Evolutionary conservation across 2,113 vertebrate species (phyloP), one percentile per base, ranked within the genome.

Genomic region (Nesogale talazaci): DNA sequence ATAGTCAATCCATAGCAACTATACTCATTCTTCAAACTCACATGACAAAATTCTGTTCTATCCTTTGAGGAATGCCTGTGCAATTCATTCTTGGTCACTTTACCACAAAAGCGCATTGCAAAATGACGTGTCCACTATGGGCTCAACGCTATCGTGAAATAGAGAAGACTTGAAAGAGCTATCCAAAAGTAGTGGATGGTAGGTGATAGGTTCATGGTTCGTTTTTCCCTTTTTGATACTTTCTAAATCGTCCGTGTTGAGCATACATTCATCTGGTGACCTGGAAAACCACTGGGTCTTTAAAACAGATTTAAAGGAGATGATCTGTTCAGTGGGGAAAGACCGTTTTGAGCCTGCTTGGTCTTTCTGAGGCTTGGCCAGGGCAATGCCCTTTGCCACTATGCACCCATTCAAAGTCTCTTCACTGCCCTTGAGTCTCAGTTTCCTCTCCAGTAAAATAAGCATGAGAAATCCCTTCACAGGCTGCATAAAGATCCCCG

Each of bases 71-170:
- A 93, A 92, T 56, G 14, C 16, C 20, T 56, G 34, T 20, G 65
- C n/a, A 52, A 87, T 93, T 92, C 19, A 61, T 86, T 90, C 11
- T 81, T 34, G 61, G 56, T 25, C 34, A 89, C 86, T 34, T 93
- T 42, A 52, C 46, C 46, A 52, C 10, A 75, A 85, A 81, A 67
- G 86, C 86, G 27, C 27, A 27, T 56, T 59, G 15, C 25, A 42
- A 72, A 84, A 70, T n/a, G 56, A 10, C 78, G 38, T 36, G 19
- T 87, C 31, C 36, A 34, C 20, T 82, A 22, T 29, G 31, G 87
- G 61, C 19, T 94, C 15, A 78, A 91, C 10, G n/a, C 69, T 11
- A 20, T 81, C 70, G 77, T 46, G 8, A 80, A 81, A 91, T 85
- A 69, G 17, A 86, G 87, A 1, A 42, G 63, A 75, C 63, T 29